Evolutionary conservation across 2,888 invertebrate genomes (phyloP), one percentile per base, ranked within the genome.

Genomic region (Oscheius onirici): DNA sequence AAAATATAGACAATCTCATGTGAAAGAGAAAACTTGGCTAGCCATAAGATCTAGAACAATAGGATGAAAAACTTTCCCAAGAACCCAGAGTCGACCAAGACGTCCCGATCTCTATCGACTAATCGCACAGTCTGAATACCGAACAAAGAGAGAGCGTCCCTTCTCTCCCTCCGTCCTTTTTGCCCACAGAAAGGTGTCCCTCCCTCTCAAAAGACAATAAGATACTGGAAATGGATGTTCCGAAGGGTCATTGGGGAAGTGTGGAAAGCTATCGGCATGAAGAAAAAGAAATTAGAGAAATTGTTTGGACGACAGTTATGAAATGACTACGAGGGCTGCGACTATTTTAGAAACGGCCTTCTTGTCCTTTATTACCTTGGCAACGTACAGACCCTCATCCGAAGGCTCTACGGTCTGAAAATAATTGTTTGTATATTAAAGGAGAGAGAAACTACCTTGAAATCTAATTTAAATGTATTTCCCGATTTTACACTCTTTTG

Each of bases 351-450:
- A 82, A 28, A 84, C 78, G 34, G 84, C 84, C 71, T 84, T 84
- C 76, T 84, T 84, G 66, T 84, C 84, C 58, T 82, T 83, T 67
- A 84, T 83, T 63, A 84, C 82, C 75, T 84, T 84, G 26, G 83
- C 84, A 54, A 80, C 79, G 65, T 84, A 84, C 10, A 79, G 73
- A 44, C 80, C 82, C 69, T 82, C 83, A 73, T 83, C 83, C 61
- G 79, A 76, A 52, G 68, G 72, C 60, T 81, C 81, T 41, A 83
- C 78, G 41, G 63, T 75, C 83, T 83, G 76, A 26, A 79, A 69
- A 1, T 1, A 24, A 1, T 55, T 20, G 20, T 24, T 55, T 17
- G 44, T 20, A 20, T n/a, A 41, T n/a, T 43, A 10, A 15, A 15
- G 17, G 40, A 20, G 61, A 13, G 22, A 2, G 11, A 43, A 24